These are phyloP conservation scores for Cosmia pyralina DNA, from an alignment of 2,888 invertebrate genomes.

Conservation along the genomic window DNA sequence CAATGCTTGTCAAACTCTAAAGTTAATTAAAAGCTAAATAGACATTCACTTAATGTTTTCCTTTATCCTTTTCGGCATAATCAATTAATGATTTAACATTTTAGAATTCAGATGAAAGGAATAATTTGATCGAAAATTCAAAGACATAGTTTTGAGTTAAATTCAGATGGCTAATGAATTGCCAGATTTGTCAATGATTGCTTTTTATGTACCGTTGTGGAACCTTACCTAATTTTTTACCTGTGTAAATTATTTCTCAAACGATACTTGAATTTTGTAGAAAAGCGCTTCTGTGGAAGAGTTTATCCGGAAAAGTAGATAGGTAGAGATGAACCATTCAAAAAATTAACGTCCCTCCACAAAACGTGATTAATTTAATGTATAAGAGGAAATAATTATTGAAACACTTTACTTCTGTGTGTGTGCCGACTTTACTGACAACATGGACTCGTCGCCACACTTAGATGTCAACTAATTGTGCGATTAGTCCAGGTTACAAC, in stretches of 20 bases:
- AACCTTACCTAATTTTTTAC: not conserved
- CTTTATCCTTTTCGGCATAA: not conserved
- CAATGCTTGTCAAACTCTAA: not conserved
- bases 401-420: no score
- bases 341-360: no score
- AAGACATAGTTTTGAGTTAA: not conserved
- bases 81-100: not conserved
- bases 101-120: not conserved
- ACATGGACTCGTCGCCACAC: no score
- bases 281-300: not conserved
- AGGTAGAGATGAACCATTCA: no score
- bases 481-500: no score
- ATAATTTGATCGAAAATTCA: not conserved
- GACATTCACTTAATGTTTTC: not conserved
- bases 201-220: constrained; percentile 3
- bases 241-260: not conserved
- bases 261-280: not conserved
- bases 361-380: no score
- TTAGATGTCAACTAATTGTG: no score
- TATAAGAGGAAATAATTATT: no score
- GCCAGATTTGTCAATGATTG: constrained; percentile 6
- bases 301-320: not conserved
- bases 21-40: not conserved
- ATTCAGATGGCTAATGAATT: not conserved
- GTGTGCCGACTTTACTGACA: no score